Percentiles rank a stretch among this genome's conserved stretches.
Conservation (phyloP, 2,113 vertebrate genomes). For the Melierax canorus region DNA sequence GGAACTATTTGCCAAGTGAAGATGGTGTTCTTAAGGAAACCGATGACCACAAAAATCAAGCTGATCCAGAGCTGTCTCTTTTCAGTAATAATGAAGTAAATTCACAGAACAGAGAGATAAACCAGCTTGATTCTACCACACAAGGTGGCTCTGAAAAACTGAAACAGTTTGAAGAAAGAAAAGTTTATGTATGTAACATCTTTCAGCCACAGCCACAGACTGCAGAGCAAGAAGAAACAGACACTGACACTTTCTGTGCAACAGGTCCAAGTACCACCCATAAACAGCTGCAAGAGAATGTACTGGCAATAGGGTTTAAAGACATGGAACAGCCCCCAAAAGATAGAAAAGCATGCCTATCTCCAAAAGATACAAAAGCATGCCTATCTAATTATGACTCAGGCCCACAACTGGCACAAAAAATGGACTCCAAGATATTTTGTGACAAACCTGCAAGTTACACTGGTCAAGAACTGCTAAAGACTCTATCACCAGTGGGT, state of each 20-base stretch:
- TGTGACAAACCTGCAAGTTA: not conserved
- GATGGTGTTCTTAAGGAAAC: not conserved
- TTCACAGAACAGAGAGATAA: not conserved
- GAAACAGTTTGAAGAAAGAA: not conserved
- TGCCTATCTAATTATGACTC: not conserved
- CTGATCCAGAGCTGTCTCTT: not conserved
- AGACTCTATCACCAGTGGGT: not conserved
- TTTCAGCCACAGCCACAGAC: not conserved
- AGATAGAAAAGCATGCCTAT: not conserved
- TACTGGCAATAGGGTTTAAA: not conserved
- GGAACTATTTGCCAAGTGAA: not conserved
- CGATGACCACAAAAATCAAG: not conserved
- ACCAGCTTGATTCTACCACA: not conserved
- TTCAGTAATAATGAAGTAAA: not conserved
- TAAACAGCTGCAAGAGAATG: not conserved
- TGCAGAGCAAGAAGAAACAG: not conserved
- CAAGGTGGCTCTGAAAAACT: not conserved
- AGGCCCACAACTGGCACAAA: not conserved
- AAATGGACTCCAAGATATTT: not conserved
- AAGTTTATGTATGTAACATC: not conserved
- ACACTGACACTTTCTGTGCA: not conserved
- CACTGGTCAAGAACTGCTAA: not conserved
- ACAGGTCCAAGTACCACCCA: constrained; percentile 1
- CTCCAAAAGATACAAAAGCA: not conserved
- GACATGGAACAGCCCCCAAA: not conserved